A percentile compares a stretch with the other conserved stretches of the same genome.
These are phyloP conservation scores for Sinelater perroti DNA, from an alignment of 2,888 invertebrate genomes.

Conservation along the genomic window DNA sequence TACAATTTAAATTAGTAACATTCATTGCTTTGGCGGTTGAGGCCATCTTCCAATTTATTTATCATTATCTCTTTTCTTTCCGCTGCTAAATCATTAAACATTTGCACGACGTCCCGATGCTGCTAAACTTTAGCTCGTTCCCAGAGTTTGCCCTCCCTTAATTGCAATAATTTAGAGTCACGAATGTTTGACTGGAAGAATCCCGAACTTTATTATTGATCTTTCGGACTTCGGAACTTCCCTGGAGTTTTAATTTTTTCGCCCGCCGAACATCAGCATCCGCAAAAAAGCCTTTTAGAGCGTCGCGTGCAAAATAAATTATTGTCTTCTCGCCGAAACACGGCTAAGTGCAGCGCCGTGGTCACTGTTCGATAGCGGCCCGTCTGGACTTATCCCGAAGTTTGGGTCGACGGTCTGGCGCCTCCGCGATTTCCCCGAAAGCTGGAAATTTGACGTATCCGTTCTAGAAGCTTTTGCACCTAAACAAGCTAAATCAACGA, in stretches of 20 bases:
- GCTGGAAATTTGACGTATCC: no score
- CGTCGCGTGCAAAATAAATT: conserved; percentile 24
- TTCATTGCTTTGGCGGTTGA: no score
- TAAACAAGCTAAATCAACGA: no score
- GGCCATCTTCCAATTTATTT: conserved; percentile 15
- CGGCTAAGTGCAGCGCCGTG: conserved; percentile 30
- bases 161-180: conserved; percentile 28
- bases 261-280: conserved; percentile 1
- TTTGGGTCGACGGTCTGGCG: conserved; percentile 34
- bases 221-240: conserved; percentile 21
- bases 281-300: conserved; percentile 3
- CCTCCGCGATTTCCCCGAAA: no score
- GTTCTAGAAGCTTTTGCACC: no score
- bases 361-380: conserved; percentile 32
- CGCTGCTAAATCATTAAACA: conserved; percentile 25
- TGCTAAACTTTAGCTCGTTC: conserved; percentile 24
- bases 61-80: conserved; percentile 15
- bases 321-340: conserved; percentile 31
- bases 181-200: conserved; percentile 25
- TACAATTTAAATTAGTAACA: no score
- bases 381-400: conserved; percentile 27
- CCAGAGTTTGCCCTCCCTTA: conserved; percentile 25
- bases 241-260: conserved; percentile 23
- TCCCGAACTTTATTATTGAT: conserved; percentile 27
- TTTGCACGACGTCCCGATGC: conserved; percentile 21